Evolutionary conservation across 1,140 invertebrate species (phyloP).

Genomic region (Drosophila elegans): DNA sequence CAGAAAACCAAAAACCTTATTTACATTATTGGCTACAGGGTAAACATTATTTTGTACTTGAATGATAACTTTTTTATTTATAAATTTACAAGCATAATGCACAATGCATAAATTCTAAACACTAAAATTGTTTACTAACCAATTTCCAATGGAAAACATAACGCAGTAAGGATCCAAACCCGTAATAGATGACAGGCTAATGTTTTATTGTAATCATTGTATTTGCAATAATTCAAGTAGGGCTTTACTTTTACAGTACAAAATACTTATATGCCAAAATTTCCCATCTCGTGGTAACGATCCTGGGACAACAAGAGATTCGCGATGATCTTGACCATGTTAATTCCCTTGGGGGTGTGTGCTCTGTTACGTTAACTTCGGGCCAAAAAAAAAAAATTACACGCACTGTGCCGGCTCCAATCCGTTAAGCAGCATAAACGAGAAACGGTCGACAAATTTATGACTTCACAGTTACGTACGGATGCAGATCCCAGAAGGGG

Average conservation of each 20-base stretch:
- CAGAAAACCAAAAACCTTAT: too few species aligned
- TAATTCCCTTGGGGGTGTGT: constrained; percentile 39
- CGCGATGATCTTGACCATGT: constrained; percentile 46
- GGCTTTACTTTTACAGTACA: neutral
- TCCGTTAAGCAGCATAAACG: constrained; percentile 31
- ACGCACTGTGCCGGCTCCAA: constrained; percentile 30
- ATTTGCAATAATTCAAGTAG: neutral
- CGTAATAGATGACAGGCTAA: too few species aligned
- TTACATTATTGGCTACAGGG: too few species aligned
- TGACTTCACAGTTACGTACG: constrained; percentile 61
- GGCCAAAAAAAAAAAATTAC: constrained; percentile 22
- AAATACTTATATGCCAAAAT: neutral
- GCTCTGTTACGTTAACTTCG: constrained; percentile 30
- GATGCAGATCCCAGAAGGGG: constrained; percentile 5
- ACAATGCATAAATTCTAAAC: too few species aligned
- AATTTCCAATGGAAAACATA: too few species aligned
- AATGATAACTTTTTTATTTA: too few species aligned
- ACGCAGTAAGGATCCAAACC: too few species aligned
- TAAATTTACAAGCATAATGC: too few species aligned
- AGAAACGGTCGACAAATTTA: constrained; percentile 55
- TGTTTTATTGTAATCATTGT: too few species aligned
- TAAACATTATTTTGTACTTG: too few species aligned
- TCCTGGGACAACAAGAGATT: neutral
- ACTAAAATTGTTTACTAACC: too few species aligned
- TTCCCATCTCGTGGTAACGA: neutral